Evolutionary conservation across 2,113 vertebrate genomes (phyloP).

Genomic region (Proterorhinus semilunaris): DNA sequence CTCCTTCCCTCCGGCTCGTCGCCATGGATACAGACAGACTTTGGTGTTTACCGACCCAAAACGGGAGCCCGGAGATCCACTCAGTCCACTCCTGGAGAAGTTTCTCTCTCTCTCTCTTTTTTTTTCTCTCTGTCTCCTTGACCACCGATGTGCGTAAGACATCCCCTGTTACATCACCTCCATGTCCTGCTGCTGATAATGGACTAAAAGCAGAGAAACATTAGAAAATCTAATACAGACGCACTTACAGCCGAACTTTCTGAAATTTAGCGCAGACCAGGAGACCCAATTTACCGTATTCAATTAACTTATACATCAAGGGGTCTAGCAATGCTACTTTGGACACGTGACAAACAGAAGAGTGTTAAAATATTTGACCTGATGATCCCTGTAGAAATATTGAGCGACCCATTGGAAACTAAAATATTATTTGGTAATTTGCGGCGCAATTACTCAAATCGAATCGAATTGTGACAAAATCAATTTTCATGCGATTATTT

Average conservation of each 20-base stretch:
- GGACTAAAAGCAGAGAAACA: conserved; percentile 19
- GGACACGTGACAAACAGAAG: no score
- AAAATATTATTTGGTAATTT: background rate
- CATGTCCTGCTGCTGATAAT: conserved; percentile 17
- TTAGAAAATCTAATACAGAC: background rate
- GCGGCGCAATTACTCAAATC: no score
- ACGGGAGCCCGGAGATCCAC: conserved; percentile 44
- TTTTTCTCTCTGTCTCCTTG: conserved; percentile 40
- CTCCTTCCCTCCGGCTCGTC: conserved; percentile 59
- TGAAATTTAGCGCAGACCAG: no score
- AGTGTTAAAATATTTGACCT: no score
- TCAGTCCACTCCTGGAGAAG: conserved; percentile 3
- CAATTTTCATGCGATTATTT: no score
- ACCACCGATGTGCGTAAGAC: conserved; percentile 39
- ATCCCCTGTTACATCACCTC: conserved; percentile 28
- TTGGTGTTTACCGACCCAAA: conserved; percentile 63
- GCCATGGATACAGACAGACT: conserved; percentile 73
- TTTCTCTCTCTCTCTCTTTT: conserved; percentile 9
- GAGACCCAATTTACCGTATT: no score
- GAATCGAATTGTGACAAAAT: no score
- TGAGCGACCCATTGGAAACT: no score
- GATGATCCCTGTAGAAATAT: no score
- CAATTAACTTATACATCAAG: no score
- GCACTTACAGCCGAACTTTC: no score
- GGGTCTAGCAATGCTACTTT: no score